Evolutionary conservation across 2,888 invertebrate species (phyloP).

Genomic region (Malthinus seriepunctatus): DNA sequence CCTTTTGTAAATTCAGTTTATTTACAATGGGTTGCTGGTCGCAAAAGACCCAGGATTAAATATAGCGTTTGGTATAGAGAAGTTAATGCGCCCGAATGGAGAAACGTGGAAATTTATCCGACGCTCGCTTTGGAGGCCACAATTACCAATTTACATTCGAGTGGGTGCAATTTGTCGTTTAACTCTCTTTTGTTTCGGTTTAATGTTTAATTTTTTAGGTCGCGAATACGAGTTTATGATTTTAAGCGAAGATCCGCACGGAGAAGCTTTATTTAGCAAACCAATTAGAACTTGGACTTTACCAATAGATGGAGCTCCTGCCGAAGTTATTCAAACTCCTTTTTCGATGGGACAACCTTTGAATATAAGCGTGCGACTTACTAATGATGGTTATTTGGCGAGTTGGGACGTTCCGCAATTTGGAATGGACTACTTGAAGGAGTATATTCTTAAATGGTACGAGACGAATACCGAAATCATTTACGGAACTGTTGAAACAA

Average conservation of each 20-base stretch:
- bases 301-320: constrained; percentile 45
- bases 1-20: constrained; percentile 73
- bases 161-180: constrained; percentile 38
- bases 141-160: constrained; percentile 74
- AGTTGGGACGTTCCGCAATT: constrained; percentile 72
- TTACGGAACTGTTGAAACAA: constrained; percentile 69
- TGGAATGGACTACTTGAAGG: constrained; percentile 60
- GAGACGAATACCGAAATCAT: constrained; percentile 65
- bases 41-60: constrained; percentile 75
- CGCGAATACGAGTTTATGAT: constrained; percentile 91
- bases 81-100: constrained; percentile 78
- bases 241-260: constrained; percentile 81
- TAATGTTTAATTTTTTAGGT: constrained; percentile 40
- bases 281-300: constrained; percentile 75
- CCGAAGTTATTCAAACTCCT: constrained; percentile 18
- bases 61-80: constrained; percentile 87
- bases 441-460: constrained; percentile 71
- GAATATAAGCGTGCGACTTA: constrained; percentile 71
- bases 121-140: constrained; percentile 77
- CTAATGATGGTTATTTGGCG: constrained; percentile 75
- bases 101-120: constrained; percentile 75
- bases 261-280: constrained; percentile 90
- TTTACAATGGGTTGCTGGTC: constrained; percentile 83
- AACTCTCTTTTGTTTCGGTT: background rate
- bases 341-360: constrained; percentile 62